A percentile compares a stretch with the other conserved stretches of the same genome.
These are phyloP conservation scores for Urocitellus parryii DNA, from an alignment of 2,113 vertebrate species.

Conservation along the genomic window DNA sequence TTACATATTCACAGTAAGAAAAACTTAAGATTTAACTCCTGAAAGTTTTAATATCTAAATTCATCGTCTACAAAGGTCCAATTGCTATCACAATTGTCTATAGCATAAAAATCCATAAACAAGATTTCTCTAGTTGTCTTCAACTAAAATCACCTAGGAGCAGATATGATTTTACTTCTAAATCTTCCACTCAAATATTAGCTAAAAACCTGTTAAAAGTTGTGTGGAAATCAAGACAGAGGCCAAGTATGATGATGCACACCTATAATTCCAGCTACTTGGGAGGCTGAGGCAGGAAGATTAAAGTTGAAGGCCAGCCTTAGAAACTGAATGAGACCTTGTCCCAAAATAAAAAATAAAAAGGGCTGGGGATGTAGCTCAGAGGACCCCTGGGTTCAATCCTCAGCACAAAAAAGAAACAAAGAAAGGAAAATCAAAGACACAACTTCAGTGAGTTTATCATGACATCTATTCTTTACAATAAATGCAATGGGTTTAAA, in stretches of 20 bases:
- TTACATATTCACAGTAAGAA: not conserved
- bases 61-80: not conserved
- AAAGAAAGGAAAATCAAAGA: not conserved
- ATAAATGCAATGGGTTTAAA: not conserved
- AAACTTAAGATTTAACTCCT: not conserved
- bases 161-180: conserved; percentile 40
- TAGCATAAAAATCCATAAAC: not conserved
- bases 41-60: not conserved
- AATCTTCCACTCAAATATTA: not conserved
- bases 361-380: not conserved
- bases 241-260: not conserved
- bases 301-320: not conserved
- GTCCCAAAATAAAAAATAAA: not conserved
- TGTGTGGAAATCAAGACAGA: not conserved
- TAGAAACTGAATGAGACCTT: not conserved
- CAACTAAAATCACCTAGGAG: conserved; percentile 11
- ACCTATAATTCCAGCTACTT: not conserved
- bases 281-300: not conserved
- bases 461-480: not conserved
- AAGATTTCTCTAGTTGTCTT: not conserved
- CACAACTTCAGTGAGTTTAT: not conserved
- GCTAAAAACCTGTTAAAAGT: not conserved
- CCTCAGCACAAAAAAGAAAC: not conserved
- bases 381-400: not conserved
- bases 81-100: not conserved